Conservation (phyloP, 1,140 invertebrate genomes). For the Polypedilum vanderplanki region DNA sequence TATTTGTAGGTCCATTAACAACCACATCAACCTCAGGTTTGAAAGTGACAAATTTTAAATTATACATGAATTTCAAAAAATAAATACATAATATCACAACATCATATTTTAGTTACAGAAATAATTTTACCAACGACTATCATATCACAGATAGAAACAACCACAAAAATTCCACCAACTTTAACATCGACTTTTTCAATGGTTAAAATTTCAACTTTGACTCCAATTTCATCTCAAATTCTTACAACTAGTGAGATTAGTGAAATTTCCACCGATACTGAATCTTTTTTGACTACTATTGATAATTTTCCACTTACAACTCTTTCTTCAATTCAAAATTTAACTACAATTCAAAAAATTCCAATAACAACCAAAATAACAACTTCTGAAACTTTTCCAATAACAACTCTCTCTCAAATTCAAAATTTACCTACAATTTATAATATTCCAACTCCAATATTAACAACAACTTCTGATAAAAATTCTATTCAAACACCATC, state of each 20-base stretch:
- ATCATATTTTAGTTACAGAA: not conserved
- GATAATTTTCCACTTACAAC: not conserved
- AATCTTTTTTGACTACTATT: not conserved
- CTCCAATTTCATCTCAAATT: not conserved
- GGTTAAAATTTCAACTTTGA: not conserved
- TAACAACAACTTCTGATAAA: too few species aligned
- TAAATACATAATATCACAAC: not conserved
- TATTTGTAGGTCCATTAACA: not conserved
- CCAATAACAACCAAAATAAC: not conserved
- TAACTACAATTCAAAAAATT: not conserved
- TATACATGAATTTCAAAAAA: not conserved
- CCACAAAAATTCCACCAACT: not conserved
- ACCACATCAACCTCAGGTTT: not conserved
- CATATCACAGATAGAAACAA: not conserved
- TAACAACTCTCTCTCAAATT: too few species aligned
- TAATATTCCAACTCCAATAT: too few species aligned
- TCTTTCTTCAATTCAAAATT: not conserved
- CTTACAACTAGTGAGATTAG: not conserved
- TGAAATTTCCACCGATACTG: not conserved
- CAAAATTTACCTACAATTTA: too few species aligned
- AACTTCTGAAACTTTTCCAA: not conserved
- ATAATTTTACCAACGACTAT: not conserved
- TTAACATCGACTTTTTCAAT: not conserved
- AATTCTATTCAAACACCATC: too few species aligned
- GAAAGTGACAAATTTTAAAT: not conserved